Conservation (phyloP, 1,140 invertebrate species). For the Camponotus floridanus region DNA sequence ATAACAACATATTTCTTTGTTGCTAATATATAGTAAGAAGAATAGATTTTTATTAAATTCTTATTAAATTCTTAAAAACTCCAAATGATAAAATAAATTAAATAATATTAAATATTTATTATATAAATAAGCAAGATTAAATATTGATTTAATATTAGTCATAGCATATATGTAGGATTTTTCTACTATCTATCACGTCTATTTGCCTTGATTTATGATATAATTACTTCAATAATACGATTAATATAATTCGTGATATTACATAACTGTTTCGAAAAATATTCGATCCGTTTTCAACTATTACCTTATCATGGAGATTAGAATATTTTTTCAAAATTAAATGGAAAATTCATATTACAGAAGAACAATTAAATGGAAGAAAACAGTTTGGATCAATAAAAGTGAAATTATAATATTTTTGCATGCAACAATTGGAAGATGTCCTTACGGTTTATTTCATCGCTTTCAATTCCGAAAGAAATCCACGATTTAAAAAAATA, state of each 20-base stretch:
- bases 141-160: not conserved
- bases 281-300: not conserved
- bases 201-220: too few relatives aligned
- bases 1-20: not conserved
- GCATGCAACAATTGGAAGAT: not conserved
- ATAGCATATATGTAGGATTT: too few relatives aligned
- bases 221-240: not conserved
- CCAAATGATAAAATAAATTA: not conserved
- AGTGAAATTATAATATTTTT: not conserved
- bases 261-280: not conserved
- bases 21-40: not conserved
- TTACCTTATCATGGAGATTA: not conserved
- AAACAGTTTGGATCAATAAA: not conserved
- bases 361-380: not conserved
- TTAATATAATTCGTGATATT: not conserved
- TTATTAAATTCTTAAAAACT: not conserved
- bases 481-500: not conserved
- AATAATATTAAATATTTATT: too few relatives aligned
- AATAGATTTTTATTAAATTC: not conserved
- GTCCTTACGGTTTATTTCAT: not conserved
- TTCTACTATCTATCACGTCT: too few relatives aligned
- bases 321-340: not conserved
- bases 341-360: not conserved
- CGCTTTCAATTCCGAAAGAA: not conserved
- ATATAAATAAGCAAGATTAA: not conserved